Percentiles rank a stretch among this genome's conserved stretches.
Evolutionary conservation across 2,888 invertebrate species (phyloP).

Genomic region (Microplitis deprimator): DNA sequence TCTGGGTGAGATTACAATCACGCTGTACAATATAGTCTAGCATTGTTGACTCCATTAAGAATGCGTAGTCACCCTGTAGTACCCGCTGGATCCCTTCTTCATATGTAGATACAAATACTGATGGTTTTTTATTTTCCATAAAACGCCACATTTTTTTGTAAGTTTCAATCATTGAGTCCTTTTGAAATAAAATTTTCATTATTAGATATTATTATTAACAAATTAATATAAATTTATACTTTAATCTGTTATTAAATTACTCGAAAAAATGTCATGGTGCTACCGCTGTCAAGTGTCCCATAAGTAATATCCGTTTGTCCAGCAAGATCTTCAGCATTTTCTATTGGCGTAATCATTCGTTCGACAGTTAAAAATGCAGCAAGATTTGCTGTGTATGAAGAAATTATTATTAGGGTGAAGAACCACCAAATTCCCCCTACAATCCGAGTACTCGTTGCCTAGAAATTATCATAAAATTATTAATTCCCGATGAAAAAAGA

Average conservation of each 20-base stretch:
- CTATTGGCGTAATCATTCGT: slow-evolving; percentile 88
- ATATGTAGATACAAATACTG: slow-evolving; percentile 90
- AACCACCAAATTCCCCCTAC: slow-evolving; percentile 94
- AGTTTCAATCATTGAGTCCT: slow-evolving; percentile 91
- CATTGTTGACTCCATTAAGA: slow-evolving; percentile 98
- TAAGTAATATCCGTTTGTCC: slow-evolving; percentile 88
- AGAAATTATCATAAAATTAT: slow-evolving; percentile 39
- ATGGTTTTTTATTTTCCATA: slow-evolving; percentile 86
- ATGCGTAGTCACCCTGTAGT: slow-evolving; percentile 92
- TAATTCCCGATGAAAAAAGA: too few relatives aligned
- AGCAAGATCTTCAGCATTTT: slow-evolving; percentile 88
- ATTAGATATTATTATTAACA: background rate
- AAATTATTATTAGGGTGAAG: slow-evolving; percentile 90
- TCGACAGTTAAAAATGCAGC: slow-evolving; percentile 94
- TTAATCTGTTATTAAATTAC: slow-evolving; percentile 67
- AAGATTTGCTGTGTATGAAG: slow-evolving; percentile 92
- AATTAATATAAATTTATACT: slow-evolving; percentile 3
- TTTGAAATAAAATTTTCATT: slow-evolving; percentile 35
- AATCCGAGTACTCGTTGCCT: slow-evolving; percentile 83
- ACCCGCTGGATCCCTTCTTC: slow-evolving; percentile 93
- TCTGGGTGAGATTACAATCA: slow-evolving; percentile 97
- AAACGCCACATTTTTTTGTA: slow-evolving; percentile 97
- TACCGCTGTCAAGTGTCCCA: slow-evolving; percentile 86
- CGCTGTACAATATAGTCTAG: slow-evolving; percentile 95
- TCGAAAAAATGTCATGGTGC: slow-evolving; percentile 91